Conservation (phyloP, 1,140 invertebrate genomes). For the Leptinotarsa lineolata region DNA sequence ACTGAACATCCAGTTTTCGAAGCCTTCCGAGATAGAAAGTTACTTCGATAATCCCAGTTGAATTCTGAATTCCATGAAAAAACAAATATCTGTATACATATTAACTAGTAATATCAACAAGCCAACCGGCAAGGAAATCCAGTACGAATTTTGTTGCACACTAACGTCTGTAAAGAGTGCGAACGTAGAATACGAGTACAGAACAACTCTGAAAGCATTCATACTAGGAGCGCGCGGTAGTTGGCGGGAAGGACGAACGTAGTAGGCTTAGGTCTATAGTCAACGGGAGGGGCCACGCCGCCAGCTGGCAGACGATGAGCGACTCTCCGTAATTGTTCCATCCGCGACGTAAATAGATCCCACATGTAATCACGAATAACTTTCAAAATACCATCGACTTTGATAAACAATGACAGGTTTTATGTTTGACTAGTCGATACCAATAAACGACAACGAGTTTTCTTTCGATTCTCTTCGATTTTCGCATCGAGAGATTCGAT, state of each 20-base stretch:
- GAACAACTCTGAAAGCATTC: constrained; percentile 27
- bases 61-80: too few species aligned
- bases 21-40: too few species aligned
- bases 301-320: constrained; percentile 65
- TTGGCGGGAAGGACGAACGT: constrained; percentile 46
- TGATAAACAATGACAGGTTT: constrained; percentile 26
- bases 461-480: background rate
- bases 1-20: too few species aligned
- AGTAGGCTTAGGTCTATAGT: constrained; percentile 39
- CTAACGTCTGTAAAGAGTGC: background rate
- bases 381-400: constrained; percentile 5
- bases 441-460: background rate
- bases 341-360: constrained; percentile 60
- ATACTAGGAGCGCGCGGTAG: constrained; percentile 34
- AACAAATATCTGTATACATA: too few species aligned
- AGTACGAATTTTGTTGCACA: background rate
- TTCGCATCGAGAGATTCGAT: constrained; percentile 31
- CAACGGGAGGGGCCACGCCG: constrained; percentile 55
- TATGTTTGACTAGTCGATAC: background rate
- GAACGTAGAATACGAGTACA: constrained; percentile 28
- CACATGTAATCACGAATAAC: constrained; percentile 27
- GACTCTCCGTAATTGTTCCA: constrained; percentile 53
- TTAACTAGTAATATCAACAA: too few species aligned
- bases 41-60: too few species aligned
- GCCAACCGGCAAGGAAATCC: too few species aligned